Evolutionary conservation across 2,797 vertebrate genomes (phyloP).

Genomic region (Vespertilio murinus): DNA sequence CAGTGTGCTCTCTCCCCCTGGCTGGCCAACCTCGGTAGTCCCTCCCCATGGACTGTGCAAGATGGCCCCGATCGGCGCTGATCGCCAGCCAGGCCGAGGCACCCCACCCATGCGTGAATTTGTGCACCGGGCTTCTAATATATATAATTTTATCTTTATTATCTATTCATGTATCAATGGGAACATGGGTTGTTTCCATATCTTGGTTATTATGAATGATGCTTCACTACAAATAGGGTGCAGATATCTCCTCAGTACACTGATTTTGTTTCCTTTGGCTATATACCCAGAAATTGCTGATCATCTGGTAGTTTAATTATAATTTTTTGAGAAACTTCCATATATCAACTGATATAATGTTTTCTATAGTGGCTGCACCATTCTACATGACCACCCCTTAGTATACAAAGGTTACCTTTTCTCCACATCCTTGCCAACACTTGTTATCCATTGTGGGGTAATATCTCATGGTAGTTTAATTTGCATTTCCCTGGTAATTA

Average conservation of each 20-base stretch:
- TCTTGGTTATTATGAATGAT: background rate
- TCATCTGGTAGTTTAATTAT: background rate
- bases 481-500: background rate
- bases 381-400: background rate
- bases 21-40: too few relatives aligned
- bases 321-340: background rate
- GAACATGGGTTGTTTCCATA: background rate
- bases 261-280: background rate
- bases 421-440: background rate
- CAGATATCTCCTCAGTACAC: background rate
- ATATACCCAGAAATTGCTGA: background rate
- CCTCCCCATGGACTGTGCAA: too few relatives aligned
- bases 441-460: background rate
- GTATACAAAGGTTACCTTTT: background rate
- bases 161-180: background rate
- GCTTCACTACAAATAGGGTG: background rate
- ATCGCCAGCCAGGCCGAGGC: too few relatives aligned
- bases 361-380: background rate
- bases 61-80: too few relatives aligned
- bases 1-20: too few relatives aligned
- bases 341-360: too few relatives aligned
- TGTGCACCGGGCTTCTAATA: too few relatives aligned
- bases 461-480: background rate
- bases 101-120: too few relatives aligned
- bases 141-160: background rate